These are phyloP conservation scores for Microctonus aethiopoides DNA, from an alignment of 2,888 invertebrate genomes.

Conservation along the genomic window DNA sequence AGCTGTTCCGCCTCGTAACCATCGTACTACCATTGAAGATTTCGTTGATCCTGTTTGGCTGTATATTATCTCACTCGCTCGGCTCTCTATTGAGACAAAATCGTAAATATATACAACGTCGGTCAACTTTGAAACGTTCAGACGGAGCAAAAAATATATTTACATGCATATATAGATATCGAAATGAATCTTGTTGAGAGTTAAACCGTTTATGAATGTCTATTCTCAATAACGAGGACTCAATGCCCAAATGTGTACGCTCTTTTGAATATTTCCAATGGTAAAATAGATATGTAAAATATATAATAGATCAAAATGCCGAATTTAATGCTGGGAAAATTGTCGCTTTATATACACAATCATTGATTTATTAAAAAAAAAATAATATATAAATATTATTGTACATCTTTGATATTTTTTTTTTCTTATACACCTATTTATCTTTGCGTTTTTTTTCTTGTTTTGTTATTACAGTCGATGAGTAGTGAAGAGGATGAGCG, in stretches of 20 bases:
- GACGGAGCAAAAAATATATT: background rate
- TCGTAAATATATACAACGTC: constrained; percentile 18
- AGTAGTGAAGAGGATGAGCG: background rate
- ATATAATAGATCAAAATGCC: background rate
- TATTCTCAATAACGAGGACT: constrained; percentile 21
- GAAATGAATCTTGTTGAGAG: constrained; percentile 17
- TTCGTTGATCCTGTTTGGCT: constrained; percentile 38
- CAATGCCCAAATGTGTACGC: constrained; percentile 18
- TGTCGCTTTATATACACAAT: background rate
- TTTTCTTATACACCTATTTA: background rate
- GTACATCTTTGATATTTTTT: background rate
- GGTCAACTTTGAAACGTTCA: constrained; percentile 1
- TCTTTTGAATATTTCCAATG: constrained; percentile 18
- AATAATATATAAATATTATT: background rate
- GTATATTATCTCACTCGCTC: background rate
- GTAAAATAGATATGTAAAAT: too few relatives aligned
- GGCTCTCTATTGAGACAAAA: background rate
- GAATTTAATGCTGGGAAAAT: background rate
- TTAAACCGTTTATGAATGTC: constrained; percentile 29
- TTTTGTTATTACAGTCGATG: background rate
- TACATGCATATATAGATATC: background rate
- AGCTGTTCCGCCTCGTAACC: constrained; percentile 20
- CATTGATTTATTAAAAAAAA: background rate
- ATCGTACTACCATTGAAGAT: constrained; percentile 29
- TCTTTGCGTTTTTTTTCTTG: too few relatives aligned